A percentile compares a stretch with the other conserved stretches of the same genome.
Conservation (phyloP, 1,140 invertebrate genomes). For the Trichonephila inaurata region DNA sequence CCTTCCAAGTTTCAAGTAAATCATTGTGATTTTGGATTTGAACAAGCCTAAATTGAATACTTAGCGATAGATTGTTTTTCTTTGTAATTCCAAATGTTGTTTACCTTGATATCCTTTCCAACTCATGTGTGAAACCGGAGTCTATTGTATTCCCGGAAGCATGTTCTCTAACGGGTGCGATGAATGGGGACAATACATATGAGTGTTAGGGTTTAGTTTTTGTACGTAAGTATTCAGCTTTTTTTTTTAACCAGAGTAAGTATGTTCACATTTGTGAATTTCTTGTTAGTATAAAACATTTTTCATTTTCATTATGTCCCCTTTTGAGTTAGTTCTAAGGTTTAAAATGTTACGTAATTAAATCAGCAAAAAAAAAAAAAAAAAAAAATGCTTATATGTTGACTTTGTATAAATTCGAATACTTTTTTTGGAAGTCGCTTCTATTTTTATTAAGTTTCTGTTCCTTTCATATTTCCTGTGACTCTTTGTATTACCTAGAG, state of each 20-base stretch:
- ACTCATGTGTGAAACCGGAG: constrained; percentile 27
- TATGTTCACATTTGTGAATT: not conserved
- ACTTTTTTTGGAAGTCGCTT: too few relatives aligned
- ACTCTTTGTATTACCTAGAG: too few relatives aligned
- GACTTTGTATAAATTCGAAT: too few relatives aligned
- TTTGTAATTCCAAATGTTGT: not conserved
- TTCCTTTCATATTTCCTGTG: too few relatives aligned
- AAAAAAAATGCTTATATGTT: too few relatives aligned
- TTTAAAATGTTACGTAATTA: too few relatives aligned
- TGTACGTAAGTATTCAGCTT: not conserved
- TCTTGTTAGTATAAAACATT: not conserved
- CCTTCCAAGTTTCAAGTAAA: too few relatives aligned
- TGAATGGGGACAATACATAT: constrained; percentile 31
- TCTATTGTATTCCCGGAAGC: constrained; percentile 35
- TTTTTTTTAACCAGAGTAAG: not conserved
- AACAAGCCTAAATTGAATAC: not conserved
- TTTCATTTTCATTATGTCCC: too few relatives aligned
- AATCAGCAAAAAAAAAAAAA: too few relatives aligned
- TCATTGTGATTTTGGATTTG: not conserved
- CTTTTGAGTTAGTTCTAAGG: too few relatives aligned
- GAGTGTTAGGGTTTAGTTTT: not conserved
- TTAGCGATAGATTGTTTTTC: not conserved
- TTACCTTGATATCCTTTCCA: constrained; percentile 41
- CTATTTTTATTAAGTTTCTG: too few relatives aligned
- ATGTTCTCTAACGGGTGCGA: not conserved